Base-by-base conservation (phyloP, 2,888 invertebrate species). In the Thumatha senex region DNA sequence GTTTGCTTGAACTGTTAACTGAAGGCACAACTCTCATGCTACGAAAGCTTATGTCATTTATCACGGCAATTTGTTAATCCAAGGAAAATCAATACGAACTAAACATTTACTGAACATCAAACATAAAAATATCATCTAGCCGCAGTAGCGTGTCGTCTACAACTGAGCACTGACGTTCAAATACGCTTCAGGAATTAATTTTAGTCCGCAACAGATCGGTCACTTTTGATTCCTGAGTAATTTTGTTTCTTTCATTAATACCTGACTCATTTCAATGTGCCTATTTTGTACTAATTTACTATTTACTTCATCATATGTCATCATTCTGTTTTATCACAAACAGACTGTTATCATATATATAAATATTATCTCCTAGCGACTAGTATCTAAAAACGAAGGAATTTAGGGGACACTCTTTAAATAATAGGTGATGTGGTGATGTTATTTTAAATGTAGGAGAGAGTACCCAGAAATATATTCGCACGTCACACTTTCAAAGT, bases 121-220 rank as follows among this genome's bases (percentile, higher is more conserved):
- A 69, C 71, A 72, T 77, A 76, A 82, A 80, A 80, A 83, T 76
- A 78, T 70, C 84, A 81, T 77, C 84, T 79, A 72, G 72, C 76
- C 80, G 67, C 80, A 86, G 80, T 83, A 83, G 81, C 83, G 85
- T 76, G 76, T 77, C 80, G 78, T 77, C 73, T 72, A 81, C 86
- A 80, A 89, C 90, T 89, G 86, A 83, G 74, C 60, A 68, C 78
- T 85, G 83, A 86, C 88, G 88, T 84, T 69, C 63, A 61, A 72
- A 76, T 66, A 76, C 75, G 76, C 79, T 76, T 75, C 76, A 74
- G 72, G 80, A 85, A 84, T 87, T 87, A 86, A 89, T 81, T 82
- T 78, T 76, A 77, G 77, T 80, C 74, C 78, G 75, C 74, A 73
- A 74, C 67, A 75, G 71, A 74, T 74, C 68, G 70, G 72, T 68